A percentile compares a stretch with the other conserved stretches of the same genome.
Conservation (phyloP, 1,140 invertebrate species). For the Neodiprion lecontei region DNA sequence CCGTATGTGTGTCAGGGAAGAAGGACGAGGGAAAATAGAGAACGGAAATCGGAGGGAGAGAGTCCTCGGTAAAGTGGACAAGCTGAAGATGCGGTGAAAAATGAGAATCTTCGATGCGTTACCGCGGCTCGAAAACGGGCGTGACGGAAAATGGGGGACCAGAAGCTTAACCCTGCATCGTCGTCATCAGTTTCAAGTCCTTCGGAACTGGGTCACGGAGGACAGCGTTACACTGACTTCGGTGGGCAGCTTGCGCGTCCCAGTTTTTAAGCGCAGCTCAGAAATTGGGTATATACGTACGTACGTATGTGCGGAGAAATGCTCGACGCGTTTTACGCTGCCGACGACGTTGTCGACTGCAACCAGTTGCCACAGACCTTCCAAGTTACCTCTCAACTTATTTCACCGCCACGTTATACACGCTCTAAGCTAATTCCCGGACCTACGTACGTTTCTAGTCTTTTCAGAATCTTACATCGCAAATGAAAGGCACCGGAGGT, state of each 20-base stretch:
- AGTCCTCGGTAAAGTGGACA: neutral
- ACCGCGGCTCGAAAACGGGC: neutral
- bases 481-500: too few relatives aligned
- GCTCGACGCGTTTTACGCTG: neutral
- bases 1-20: too few relatives aligned
- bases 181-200: slow-evolving; percentile 5
- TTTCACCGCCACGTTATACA: neutral
- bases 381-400: neutral
- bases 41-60: too few relatives aligned
- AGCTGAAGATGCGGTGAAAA: neutral
- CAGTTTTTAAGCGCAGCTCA: slow-evolving; percentile 1
- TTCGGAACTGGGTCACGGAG: neutral
- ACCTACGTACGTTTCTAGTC: neutral
- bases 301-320: neutral
- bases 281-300: neutral
- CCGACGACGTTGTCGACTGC: neutral
- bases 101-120: slow-evolving; percentile 1
- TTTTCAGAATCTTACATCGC: neutral
- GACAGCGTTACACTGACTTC: neutral
- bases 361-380: neutral
- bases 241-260: neutral
- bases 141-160: neutral
- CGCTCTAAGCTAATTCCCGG: neutral
- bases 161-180: neutral
- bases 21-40: too few relatives aligned